Base-by-base conservation (phyloP, 2,888 invertebrate species). In the Plemyria rubiginata region DNA sequence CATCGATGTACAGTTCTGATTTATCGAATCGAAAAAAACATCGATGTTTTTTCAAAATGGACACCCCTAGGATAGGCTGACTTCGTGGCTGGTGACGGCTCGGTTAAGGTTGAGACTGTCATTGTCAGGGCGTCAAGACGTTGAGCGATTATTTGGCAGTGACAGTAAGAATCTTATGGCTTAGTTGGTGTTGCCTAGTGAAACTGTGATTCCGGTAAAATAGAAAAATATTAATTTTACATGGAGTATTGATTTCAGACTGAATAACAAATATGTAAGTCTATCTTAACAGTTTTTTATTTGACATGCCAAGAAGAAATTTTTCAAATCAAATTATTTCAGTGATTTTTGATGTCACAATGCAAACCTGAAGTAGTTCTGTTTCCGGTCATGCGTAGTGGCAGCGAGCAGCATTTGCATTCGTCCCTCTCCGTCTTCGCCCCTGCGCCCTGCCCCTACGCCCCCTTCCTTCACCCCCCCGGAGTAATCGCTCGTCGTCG, bases 361-460 rank as follows among this genome's bases (percentile, higher is more conserved):
- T 77, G 77, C 71, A n/a, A n/a, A 83, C 82, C 83, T 83, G 81
- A 79, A 71, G 81, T 79, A 71, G 62, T 54, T 13, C 22, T 57
- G 78, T 85, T 85, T 92, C 92, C 93, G 92, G 92, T 92, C 92
- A 92, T 92, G 92, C 92, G 90, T 88, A 81, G 84, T 82, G 82
- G 80, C 81, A 80, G 80, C 79, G 79, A 82, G 80, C 81, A 80
- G 80, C 79, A 78, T 79, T 82, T 78, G 82, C 81, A 81, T 80
- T 87, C 84, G 81, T 82, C 80, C 84, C 85, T 84, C 85, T 83
- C 86, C 61, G 59, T 60, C 56, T 32, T 2, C 16, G 6, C 16
- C 49, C 9, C 29, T 12, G n/a, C 49, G 11, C 49, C 9, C 29
- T 12, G n/a, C 49, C 29, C 50, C 36, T 38, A 9, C 11, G 36